Evolutionary conservation across 1,140 invertebrate genomes (phyloP).

Genomic region (Pentalonia nigronervosa): DNA sequence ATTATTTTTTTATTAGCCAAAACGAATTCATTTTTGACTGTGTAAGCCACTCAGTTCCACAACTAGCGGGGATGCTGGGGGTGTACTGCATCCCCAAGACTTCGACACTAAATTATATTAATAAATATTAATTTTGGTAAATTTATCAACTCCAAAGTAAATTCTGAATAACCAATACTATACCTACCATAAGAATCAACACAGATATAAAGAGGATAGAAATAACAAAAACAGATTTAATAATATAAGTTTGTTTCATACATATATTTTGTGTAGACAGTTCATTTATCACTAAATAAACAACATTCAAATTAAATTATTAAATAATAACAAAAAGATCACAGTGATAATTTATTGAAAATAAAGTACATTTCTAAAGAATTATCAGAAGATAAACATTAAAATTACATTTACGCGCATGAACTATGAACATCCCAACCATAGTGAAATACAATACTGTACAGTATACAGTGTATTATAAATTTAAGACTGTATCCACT

Average conservation of each 20-base stretch:
- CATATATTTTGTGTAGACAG: slow-evolving; percentile 11
- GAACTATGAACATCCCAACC: not conserved
- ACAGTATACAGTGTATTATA: not conserved
- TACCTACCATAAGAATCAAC: not conserved
- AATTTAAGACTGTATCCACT: not conserved
- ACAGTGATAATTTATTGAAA: slow-evolving; percentile 38
- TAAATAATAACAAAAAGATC: slow-evolving; percentile 51
- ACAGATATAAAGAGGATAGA: not conserved
- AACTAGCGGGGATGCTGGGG: too few species aligned
- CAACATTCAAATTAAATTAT: slow-evolving; percentile 50
- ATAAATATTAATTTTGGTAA: too few species aligned
- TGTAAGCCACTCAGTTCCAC: too few species aligned
- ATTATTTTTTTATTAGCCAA: too few species aligned
- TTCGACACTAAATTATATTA: too few species aligned
- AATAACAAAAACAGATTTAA: not conserved
- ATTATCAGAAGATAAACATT: not conserved
- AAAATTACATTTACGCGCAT: not conserved
- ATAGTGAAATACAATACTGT: not conserved
- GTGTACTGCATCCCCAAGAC: too few species aligned
- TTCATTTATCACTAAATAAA: slow-evolving; percentile 41
- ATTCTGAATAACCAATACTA: too few species aligned
- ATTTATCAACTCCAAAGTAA: too few species aligned
- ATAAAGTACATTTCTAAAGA: not conserved
- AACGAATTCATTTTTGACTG: too few species aligned
- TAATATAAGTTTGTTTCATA: not conserved